Percentiles rank a stretch among this genome's conserved stretches.
Evolutionary conservation across 2,113 vertebrate genomes (phyloP).

Genomic region (Phalacrocorax pelagicus): DNA sequence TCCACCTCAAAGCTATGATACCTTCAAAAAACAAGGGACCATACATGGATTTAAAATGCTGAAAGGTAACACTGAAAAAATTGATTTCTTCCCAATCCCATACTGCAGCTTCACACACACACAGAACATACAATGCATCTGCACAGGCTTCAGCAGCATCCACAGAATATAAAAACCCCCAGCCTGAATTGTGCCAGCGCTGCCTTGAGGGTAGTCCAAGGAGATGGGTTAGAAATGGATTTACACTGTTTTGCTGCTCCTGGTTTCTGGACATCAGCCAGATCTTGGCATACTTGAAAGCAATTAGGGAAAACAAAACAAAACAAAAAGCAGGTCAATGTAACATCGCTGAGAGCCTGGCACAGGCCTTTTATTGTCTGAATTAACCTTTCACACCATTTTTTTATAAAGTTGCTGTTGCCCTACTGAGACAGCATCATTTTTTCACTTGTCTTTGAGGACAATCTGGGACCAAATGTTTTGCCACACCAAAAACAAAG

Average conservation of each 20-base stretch:
- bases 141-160: not conserved
- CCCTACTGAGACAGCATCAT: not conserved
- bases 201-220: not conserved
- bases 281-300: conserved; percentile 12
- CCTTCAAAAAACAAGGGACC: not conserved
- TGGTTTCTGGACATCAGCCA: not conserved
- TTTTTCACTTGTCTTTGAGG: not conserved
- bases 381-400: conserved; percentile 34
- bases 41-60: not conserved
- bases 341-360: conserved; percentile 8
- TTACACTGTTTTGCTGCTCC: not conserved
- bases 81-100: not conserved
- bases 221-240: not conserved
- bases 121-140: not conserved
- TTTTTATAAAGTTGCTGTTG: conserved; percentile 19
- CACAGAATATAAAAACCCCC: not conserved
- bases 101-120: not conserved
- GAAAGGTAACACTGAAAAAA: not conserved
- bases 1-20: not conserved
- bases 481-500: not conserved
- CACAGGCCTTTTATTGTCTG: not conserved
- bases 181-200: not conserved
- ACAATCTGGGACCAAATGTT: not conserved
- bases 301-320: conserved; percentile 22
- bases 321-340: conserved; percentile 5